These are phyloP conservation scores for Nothobranchius furzeri DNA, from an alignment of 2,113 vertebrate species.

Conservation along the genomic window DNA sequence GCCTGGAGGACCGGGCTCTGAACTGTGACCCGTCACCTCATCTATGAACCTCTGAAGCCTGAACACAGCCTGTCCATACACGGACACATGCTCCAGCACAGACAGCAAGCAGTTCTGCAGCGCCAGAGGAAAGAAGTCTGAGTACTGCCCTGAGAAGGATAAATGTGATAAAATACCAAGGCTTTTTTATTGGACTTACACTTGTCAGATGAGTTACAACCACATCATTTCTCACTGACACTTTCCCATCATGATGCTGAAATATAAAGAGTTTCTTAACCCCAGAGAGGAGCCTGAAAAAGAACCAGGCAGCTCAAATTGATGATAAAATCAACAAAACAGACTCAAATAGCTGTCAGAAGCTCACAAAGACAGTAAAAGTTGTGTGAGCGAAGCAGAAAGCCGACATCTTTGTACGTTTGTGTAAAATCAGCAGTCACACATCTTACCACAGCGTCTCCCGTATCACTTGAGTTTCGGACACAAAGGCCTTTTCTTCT, in stretches of 20 bases:
- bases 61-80: slow-evolving; percentile 93
- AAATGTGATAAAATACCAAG: neutral
- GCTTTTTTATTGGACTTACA: slow-evolving; percentile 76
- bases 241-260: slow-evolving; percentile 91
- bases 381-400: neutral
- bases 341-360: too few relatives aligned
- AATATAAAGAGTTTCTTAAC: slow-evolving; percentile 97
- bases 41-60: slow-evolving; percentile 96
- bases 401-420: neutral
- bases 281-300: slow-evolving; percentile 93
- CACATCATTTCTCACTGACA: slow-evolving; percentile 90
- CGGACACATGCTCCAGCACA: slow-evolving; percentile 90
- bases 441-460: slow-evolving; percentile 93
- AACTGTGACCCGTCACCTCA: slow-evolving; percentile 90
- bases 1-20: slow-evolving; percentile 79
- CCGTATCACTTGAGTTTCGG: slow-evolving; percentile 93
- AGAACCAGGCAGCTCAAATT: neutral
- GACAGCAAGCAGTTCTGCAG: slow-evolving; percentile 89
- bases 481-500: slow-evolving; percentile 90
- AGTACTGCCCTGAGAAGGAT: neutral
- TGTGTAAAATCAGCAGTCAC: slow-evolving; percentile 1
- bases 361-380: neutral
- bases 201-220: slow-evolving; percentile 94
- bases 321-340: neutral
- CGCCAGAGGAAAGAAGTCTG: neutral